Evolutionary conservation across 2,888 invertebrate species (phyloP), one percentile per base, ranked within the genome.

Genomic region (Scotopteryx bipunctaria): DNA sequence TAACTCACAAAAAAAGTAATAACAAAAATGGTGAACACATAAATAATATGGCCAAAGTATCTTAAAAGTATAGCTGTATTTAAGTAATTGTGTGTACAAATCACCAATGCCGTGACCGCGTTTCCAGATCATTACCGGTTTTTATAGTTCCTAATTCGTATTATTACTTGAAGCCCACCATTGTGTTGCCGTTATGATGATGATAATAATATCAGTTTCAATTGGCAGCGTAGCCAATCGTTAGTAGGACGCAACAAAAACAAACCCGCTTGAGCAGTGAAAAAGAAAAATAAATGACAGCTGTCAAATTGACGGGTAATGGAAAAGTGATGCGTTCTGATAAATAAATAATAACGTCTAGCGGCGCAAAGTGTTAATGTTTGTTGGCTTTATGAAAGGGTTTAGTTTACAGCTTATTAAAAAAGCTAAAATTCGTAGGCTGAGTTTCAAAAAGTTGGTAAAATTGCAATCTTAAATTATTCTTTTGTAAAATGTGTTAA

Each of bases 201-300:
- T 64, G 67, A 59, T 73, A 68, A 67, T 74, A 70, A 71, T 77
- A 76, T 78, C 74, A 70, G 64, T 76, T 78, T 68, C 73, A 73
- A 76, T 76, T 73, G 74, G 69, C 61, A 64, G 67, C 62, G 62
- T 56, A 55, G 58, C 66, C 64, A 63, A 64, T 63, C 47, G 46
- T 25, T 19, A 19, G 35, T 41, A 35, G 27, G 42, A 37, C 40
- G 52, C 35, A 27, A 49, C 35, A 43, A 46, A 46, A 52, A 45
- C 35, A 35, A 33, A 23, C 43, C 3, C 51, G 33, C 21, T 21
- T 42, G 32, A 44, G 40, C 45, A 19, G 31, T 36, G 19, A 42
- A 52, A 42, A 47, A 46, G 31, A 47, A 49, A 42, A 38, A 52
- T 40, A 51, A 50, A 56, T 60, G 60, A 62, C 57, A 57, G 56